A percentile compares a stretch with the other conserved stretches of the same genome.
Conservation (phyloP, 2,888 invertebrate genomes). For the Pachycephus smyrnensis region DNA sequence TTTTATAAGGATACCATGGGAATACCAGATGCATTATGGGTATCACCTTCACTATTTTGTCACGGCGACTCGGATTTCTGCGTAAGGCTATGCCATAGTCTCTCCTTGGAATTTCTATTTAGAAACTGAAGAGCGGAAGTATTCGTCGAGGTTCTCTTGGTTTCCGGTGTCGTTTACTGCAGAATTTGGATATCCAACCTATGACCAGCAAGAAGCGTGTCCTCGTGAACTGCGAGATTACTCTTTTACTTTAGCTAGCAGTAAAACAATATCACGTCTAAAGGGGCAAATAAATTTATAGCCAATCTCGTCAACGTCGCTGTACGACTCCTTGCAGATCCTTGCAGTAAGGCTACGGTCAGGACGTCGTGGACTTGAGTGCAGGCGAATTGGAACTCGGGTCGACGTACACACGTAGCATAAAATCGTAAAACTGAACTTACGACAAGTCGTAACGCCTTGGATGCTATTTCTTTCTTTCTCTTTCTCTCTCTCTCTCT, state of each 20-base stretch:
- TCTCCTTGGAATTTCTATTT: too few species aligned
- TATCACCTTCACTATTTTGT: too few species aligned
- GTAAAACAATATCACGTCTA: slow-evolving; percentile 60
- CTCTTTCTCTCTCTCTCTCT: too few species aligned
- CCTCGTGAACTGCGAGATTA: slow-evolving; percentile 27
- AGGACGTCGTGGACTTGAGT: slow-evolving; percentile 22
- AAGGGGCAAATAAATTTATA: slow-evolving; percentile 60
- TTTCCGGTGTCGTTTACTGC: too few species aligned
- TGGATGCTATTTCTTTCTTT: slow-evolving; percentile 12
- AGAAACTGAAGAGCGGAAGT: too few species aligned
- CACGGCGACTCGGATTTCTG: too few species aligned
- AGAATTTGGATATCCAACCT: too few species aligned
- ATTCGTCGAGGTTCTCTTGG: too few species aligned
- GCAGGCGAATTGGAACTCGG: slow-evolving; percentile 39
- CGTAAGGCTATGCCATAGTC: too few species aligned
- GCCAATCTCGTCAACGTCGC: slow-evolving; percentile 59
- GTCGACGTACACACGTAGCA: slow-evolving; percentile 55
- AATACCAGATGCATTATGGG: too few species aligned
- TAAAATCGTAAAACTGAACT: slow-evolving; percentile 62
- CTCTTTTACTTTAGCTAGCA: slow-evolving; percentile 48
- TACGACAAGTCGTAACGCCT: slow-evolving; percentile 57
- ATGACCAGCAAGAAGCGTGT: too few species aligned
- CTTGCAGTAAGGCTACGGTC: slow-evolving; percentile 16
- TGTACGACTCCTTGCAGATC: slow-evolving; percentile 34
- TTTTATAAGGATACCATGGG: too few species aligned